phyloP scores from a whole-genome alignment of 1,140 invertebrate genomes.

The Schlechtendalia chinensis region DNA sequence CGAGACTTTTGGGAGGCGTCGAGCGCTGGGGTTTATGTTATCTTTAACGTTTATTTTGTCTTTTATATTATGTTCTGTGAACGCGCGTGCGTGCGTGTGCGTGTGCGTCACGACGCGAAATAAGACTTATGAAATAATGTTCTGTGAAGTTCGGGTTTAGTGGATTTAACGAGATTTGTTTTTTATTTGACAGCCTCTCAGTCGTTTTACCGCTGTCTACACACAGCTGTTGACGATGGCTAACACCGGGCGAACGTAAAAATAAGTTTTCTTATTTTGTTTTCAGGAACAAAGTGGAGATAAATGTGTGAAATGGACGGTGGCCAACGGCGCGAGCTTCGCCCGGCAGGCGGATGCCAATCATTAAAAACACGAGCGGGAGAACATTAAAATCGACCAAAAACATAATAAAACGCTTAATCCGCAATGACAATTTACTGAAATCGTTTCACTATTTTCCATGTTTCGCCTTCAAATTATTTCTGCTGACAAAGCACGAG shows the following conservation, averaged over 20 bases:
- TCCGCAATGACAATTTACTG: too few species aligned
- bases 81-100: too few species aligned
- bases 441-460: too few species aligned
- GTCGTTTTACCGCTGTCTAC: not conserved
- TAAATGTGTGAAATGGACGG: slow-evolving; percentile 6
- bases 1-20: not conserved
- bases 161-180: slow-evolving; percentile 33
- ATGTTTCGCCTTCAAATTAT: too few species aligned
- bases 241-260: not conserved
- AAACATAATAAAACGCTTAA: not conserved
- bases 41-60: not conserved
- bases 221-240: slow-evolving; percentile 29
- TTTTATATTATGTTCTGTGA: slow-evolving; percentile 34
- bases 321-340: not conserved
- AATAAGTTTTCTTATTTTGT: not conserved
- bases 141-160: slow-evolving; percentile 14
- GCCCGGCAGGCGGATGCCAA: not conserved
- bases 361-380: not conserved
- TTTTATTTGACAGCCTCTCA: slow-evolving; percentile 12
- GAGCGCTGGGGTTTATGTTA: slow-evolving; percentile 12
- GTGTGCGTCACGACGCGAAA: not conserved
- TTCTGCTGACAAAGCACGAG: too few species aligned
- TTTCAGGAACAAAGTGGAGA: not conserved
- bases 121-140: slow-evolving; percentile 12
- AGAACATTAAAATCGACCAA: not conserved